These are phyloP conservation scores for Agonopterix arenella DNA, from an alignment of 2,888 invertebrate genomes.

Conservation along the genomic window DNA sequence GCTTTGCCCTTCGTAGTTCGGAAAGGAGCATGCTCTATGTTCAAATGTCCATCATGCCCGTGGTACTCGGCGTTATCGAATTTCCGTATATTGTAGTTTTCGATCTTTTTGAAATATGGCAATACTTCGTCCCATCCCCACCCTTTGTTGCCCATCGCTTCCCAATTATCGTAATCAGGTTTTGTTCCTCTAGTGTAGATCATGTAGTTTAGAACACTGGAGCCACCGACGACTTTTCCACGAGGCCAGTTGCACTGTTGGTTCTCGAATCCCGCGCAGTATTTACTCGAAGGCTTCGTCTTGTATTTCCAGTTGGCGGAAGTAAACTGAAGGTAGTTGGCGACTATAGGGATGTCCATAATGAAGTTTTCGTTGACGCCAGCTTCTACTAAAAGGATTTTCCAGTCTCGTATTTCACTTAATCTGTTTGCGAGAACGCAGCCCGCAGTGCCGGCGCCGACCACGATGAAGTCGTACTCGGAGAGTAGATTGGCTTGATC, in stretches of 20 bases:
- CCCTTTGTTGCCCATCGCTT: constrained; percentile 80
- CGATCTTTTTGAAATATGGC: constrained; percentile 87
- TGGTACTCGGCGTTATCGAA: constrained; percentile 72
- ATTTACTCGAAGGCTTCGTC: constrained; percentile 84
- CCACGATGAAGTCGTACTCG: constrained; percentile 86
- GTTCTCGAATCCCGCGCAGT: constrained; percentile 85
- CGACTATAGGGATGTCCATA: constrained; percentile 86
- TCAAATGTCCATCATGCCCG: constrained; percentile 73
- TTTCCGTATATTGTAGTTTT: constrained; percentile 80
- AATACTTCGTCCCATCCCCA: constrained; percentile 85
- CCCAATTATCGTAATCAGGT: constrained; percentile 87
- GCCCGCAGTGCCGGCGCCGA: constrained; percentile 90
- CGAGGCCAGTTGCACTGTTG: constrained; percentile 87
- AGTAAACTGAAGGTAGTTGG: constrained; percentile 83
- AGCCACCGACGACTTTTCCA: constrained; percentile 90
- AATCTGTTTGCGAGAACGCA: constrained; percentile 85
- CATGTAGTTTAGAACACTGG: constrained; percentile 89
- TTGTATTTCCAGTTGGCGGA: constrained; percentile 89
- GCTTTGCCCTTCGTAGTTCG: constrained; percentile 68
- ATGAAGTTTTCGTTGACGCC: constrained; percentile 82
- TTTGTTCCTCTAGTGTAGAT: constrained; percentile 84
- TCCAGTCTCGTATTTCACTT: constrained; percentile 82
- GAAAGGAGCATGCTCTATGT: constrained; percentile 72
- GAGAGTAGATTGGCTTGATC: constrained; percentile 65
- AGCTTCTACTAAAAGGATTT: constrained; percentile 84